phyloP scores from a whole-genome alignment of 2,888 invertebrate genomes.

The Watsonalla binaria region DNA sequence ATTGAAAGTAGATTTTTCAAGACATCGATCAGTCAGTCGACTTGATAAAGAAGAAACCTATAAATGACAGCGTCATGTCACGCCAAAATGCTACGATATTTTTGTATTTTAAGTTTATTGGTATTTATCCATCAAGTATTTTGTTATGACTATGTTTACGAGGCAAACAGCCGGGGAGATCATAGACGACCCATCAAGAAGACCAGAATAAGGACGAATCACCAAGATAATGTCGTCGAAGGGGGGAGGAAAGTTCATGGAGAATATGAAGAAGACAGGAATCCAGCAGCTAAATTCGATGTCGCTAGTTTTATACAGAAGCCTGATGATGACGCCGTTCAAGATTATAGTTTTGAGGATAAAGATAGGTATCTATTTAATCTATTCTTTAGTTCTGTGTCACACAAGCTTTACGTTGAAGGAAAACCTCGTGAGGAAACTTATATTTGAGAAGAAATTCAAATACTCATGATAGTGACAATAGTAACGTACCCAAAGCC shows the following conservation, averaged over 20 bases:
- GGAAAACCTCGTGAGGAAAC: too few species aligned
- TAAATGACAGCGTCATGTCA: slow-evolving; percentile 21
- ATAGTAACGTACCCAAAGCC: too few species aligned
- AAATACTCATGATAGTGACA: too few species aligned
- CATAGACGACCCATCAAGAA: not conserved
- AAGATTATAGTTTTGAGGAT: slow-evolving; percentile 17
- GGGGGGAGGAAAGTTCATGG: slow-evolving; percentile 4
- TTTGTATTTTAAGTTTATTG: slow-evolving; percentile 26
- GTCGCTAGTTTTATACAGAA: slow-evolving; percentile 46
- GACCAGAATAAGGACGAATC: not conserved
- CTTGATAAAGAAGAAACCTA: not conserved
- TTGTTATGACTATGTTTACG: slow-evolving; percentile 30
- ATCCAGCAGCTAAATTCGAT: slow-evolving; percentile 40
- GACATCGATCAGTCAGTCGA: not conserved
- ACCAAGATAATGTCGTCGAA: slow-evolving; percentile 2
- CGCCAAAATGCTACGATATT: slow-evolving; percentile 22
- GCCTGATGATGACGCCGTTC: slow-evolving; percentile 25
- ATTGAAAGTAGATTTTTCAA: not conserved
- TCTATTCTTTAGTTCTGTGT: not conserved
- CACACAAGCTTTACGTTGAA: too few species aligned
- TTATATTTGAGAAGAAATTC: too few species aligned
- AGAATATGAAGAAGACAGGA: slow-evolving; percentile 20
- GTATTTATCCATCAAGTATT: slow-evolving; percentile 27
- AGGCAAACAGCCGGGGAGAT: slow-evolving; percentile 3
- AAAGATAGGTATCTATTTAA: slow-evolving; percentile 17